A percentile compares a stretch with the other conserved stretches of the same genome.
Evolutionary conservation across 2,797 vertebrate species (phyloP).

Genomic region (Gobio occitaniae): DNA sequence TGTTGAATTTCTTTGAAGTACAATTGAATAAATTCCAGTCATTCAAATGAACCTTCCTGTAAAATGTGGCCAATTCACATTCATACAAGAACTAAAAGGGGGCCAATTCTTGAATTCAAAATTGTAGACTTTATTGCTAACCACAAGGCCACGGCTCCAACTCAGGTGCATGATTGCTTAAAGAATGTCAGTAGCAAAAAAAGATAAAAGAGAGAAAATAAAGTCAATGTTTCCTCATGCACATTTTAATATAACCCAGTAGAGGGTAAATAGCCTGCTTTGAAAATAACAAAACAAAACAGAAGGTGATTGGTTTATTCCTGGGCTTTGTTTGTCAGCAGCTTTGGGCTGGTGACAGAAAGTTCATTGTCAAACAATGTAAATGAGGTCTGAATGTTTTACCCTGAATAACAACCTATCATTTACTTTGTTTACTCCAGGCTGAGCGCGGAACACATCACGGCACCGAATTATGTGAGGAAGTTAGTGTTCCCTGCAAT

Average conservation of each 20-base stretch:
- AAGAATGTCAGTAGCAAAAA: slow-evolving; percentile 1
- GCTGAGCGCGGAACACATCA: slow-evolving; percentile 56
- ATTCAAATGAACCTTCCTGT: background rate
- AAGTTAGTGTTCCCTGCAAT: slow-evolving; percentile 30
- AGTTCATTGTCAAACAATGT: slow-evolving; percentile 56
- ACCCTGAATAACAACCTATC: slow-evolving; percentile 59
- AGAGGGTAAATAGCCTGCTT: slow-evolving; percentile 24
- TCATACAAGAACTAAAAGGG: background rate
- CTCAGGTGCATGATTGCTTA: background rate
- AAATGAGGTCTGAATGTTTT: slow-evolving; percentile 60
- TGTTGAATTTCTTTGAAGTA: background rate
- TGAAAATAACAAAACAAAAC: background rate
- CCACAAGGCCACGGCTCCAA: background rate
- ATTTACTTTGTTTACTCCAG: slow-evolving; percentile 50
- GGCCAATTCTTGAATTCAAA: background rate
- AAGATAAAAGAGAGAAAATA: background rate
- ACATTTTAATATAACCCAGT: slow-evolving; percentile 7
- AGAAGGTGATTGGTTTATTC: slow-evolving; percentile 48
- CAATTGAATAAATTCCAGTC: background rate
- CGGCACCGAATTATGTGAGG: slow-evolving; percentile 42
- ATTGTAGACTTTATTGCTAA: background rate
- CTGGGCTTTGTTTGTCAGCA: slow-evolving; percentile 37
- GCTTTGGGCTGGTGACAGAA: slow-evolving; percentile 47
- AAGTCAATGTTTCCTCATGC: background rate
- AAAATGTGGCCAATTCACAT: background rate